Percentiles rank a stretch among this genome's conserved stretches.
These are phyloP conservation scores for Orthosia incerta DNA, from an alignment of 2,888 invertebrate species.

Conservation along the genomic window DNA sequence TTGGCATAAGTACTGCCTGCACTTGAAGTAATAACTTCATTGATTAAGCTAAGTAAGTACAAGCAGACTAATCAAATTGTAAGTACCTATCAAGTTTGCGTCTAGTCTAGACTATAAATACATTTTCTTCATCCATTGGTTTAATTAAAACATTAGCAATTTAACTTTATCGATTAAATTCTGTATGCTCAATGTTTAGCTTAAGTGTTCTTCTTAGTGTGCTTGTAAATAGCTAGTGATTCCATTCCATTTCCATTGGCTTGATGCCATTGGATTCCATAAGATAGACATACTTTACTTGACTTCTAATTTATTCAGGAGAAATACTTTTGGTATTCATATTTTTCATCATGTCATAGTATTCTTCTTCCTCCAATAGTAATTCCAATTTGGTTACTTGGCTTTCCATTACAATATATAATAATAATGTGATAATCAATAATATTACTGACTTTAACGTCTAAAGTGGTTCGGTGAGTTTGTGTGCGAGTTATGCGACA, in stretches of 20 bases:
- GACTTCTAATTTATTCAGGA: background rate
- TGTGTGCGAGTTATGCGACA: too few species aligned
- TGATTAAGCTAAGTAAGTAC: background rate
- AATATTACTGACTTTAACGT: too few species aligned
- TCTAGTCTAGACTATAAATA: slow-evolving; percentile 4
- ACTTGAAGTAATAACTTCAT: slow-evolving; percentile 6
- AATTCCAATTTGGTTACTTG: too few species aligned
- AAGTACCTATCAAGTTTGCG: background rate
- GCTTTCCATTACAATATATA: too few species aligned
- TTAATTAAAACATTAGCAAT: slow-evolving; percentile 26
- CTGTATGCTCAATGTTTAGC: slow-evolving; percentile 10
- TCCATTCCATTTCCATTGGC: too few species aligned
- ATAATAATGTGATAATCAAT: too few species aligned
- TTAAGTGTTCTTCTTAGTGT: slow-evolving; percentile 1
- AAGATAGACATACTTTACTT: background rate
- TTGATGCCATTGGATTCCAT: slow-evolving; percentile 17
- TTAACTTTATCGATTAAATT: slow-evolving; percentile 24
- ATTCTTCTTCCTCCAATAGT: too few species aligned
- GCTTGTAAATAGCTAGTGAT: slow-evolving; percentile 3
- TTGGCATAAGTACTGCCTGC: background rate
- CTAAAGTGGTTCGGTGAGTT: too few species aligned
- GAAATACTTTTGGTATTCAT: background rate
- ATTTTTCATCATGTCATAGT: too few species aligned
- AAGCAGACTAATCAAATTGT: slow-evolving; percentile 10
- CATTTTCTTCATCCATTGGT: background rate